Conservation (phyloP, 2,797 vertebrate species). For the Jordanella pulchra region DNA sequence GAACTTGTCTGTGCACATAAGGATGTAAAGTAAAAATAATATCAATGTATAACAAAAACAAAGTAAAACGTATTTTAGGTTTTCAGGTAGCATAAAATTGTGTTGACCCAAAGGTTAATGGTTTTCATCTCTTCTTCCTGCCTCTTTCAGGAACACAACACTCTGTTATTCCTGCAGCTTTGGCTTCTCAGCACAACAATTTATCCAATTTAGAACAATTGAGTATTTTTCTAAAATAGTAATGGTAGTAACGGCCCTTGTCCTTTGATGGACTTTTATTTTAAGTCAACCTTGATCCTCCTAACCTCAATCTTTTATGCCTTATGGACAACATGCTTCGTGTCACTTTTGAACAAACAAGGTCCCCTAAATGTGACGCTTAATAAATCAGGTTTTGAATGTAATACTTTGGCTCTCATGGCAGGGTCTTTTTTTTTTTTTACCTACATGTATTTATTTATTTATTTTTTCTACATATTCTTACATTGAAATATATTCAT, state of each 20-base stretch:
- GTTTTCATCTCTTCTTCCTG: not conserved
- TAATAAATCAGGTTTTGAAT: not conserved
- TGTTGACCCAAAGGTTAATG: not conserved
- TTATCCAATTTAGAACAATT: not conserved
- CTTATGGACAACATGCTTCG: not conserved
- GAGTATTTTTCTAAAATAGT: not conserved
- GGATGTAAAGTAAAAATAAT: not conserved
- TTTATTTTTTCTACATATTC: too few species aligned
- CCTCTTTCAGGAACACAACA: not conserved
- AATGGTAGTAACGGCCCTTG: not conserved
- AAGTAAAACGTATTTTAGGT: not conserved
- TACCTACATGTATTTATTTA: too few species aligned
- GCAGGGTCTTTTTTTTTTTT: not conserved
- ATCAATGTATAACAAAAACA: not conserved
- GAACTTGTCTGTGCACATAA: not conserved
- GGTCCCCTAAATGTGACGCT: not conserved
- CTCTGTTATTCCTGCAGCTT: not conserved
- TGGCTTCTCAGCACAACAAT: not conserved
- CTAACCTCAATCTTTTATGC: not conserved
- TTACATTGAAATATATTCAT: too few species aligned
- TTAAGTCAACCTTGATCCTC: not conserved
- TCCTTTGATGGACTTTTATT: not conserved
- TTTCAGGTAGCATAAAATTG: not conserved
- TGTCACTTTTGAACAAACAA: not conserved
- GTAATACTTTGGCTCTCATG: not conserved